These are phyloP conservation scores for Sebastes kiyomatsui DNA, from an alignment of 2,797 vertebrate genomes.

Conservation along the genomic window DNA sequence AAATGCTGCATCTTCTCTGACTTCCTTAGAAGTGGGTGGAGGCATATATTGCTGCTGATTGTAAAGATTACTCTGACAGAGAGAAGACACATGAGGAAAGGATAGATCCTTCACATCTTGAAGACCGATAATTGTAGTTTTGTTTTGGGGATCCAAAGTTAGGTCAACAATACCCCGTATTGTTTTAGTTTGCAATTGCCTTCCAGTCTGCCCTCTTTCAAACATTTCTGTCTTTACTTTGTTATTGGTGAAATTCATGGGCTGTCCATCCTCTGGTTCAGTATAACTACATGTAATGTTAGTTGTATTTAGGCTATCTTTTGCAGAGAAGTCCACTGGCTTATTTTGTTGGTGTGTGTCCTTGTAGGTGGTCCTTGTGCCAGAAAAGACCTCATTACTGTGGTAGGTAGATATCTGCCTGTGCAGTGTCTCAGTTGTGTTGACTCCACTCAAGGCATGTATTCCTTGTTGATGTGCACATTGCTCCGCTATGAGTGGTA, in stretches of 20 bases:
- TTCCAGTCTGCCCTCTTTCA: conserved; percentile 48
- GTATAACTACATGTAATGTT: conserved; percentile 5
- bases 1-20: conserved; percentile 14
- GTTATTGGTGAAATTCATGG: conserved; percentile 74
- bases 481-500: conserved; percentile 66
- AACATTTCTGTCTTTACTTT: conserved; percentile 58
- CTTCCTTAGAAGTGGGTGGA: neutral
- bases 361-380: conserved; percentile 21
- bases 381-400: conserved; percentile 38
- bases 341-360: conserved; percentile 46
- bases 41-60: conserved; percentile 31
- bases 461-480: conserved; percentile 41
- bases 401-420: conserved; percentile 52
- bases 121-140: conserved; percentile 17
- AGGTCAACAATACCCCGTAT: conserved; percentile 72
- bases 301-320: conserved; percentile 31
- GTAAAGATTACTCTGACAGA: conserved; percentile 23
- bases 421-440: conserved; percentile 60
- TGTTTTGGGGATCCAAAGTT: conserved; percentile 65
- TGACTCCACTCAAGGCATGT: conserved; percentile 31
- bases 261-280: conserved; percentile 59
- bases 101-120: conserved; percentile 71
- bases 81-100: conserved; percentile 3
- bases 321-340: conserved; percentile 80
- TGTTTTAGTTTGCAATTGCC: conserved; percentile 43